Evolutionary conservation across 2,888 invertebrate genomes (phyloP), one percentile per base, ranked within the genome.

Genomic region (Spodoptera picta): DNA sequence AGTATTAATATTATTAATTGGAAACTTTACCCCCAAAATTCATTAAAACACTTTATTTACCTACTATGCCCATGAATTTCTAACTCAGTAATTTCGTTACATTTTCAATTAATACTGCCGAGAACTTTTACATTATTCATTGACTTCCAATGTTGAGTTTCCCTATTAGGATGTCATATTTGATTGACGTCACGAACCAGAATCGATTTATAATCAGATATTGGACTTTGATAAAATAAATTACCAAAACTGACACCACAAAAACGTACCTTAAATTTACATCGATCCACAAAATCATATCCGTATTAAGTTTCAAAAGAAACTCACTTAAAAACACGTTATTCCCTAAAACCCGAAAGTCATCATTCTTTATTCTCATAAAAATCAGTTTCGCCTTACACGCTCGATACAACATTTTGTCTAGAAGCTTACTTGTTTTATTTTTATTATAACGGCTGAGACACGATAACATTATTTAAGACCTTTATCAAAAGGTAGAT

Each of bases 401-500:
- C 72, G 67, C 69, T 66, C 69, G 70, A 73, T 74, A 74, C 81
- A 66, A 66, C 61, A 67, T 73, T 82, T 77, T 74, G 60, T 68
- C 69, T 60, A 58, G 60, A 76, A 81, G 77, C 77, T 79, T 66
- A 76, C 81, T 79, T 79, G 66, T 82, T 81, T 84, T 82, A 85
- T 83, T 87, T 86, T 86, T 88, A 83, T 84, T 78, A 80, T 69
- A 80, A 79, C 77, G 76, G 79, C 82, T 79, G 74, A 78, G 79
- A 83, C 79, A 80, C 85, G 88, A 89, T 87, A 89, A 84, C 83
- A 86, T 85, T 85, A 89, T 88, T 89, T 88, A 87, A 82, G 83
- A 73, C 82, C 80, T 84, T 85, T 89, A 90, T 89, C 88, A 82
- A 70, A 69, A 82, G 82, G 83, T 80, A 75, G 77, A 84, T 85